A percentile compares a stretch with the other conserved stretches of the same genome.
These are phyloP conservation scores for Pseudeuparius sepicola DNA, from an alignment of 2,888 invertebrate species.

Conservation along the genomic window DNA sequence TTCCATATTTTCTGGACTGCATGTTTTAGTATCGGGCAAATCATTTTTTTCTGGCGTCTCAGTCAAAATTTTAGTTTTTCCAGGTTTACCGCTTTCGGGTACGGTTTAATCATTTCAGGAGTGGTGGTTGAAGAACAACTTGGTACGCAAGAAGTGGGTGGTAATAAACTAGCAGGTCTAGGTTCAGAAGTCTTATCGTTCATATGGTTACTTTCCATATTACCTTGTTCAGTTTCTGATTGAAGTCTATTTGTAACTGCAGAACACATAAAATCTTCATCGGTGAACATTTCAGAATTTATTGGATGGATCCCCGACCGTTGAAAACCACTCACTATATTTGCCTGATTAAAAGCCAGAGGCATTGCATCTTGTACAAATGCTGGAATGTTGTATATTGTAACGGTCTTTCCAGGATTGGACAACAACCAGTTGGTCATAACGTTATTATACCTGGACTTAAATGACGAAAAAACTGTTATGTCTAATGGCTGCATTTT, in stretches of 20 bases:
- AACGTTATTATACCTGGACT: constrained; percentile 27
- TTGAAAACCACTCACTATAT: constrained; percentile 27
- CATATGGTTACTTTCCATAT: too few relatives aligned
- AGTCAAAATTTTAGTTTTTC: constrained; percentile 1
- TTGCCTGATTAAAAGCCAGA: constrained; percentile 23
- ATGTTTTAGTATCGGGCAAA: background rate
- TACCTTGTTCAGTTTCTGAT: constrained; percentile 6
- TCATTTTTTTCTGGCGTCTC: constrained; percentile 1
- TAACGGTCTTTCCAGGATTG: constrained; percentile 33
- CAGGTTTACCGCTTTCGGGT: constrained; percentile 1
- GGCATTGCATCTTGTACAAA: constrained; percentile 13
- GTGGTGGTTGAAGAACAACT: background rate
- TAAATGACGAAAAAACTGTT: constrained; percentile 34
- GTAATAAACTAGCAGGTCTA: too few relatives aligned
- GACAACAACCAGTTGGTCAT: constrained; percentile 31
- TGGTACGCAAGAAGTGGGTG: background rate
- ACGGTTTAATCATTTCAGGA: constrained; percentile 1
- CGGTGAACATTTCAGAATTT: constrained; percentile 26
- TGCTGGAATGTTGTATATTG: constrained; percentile 33
- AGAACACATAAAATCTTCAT: constrained; percentile 24
- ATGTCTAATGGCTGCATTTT: constrained; percentile 34
- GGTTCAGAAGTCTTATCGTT: too few relatives aligned
- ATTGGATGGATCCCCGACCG: constrained; percentile 27
- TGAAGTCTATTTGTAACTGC: constrained; percentile 23
- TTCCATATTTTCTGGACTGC: background rate